phyloP scores from a whole-genome alignment of 2,797 vertebrate genomes.

The Crax fasciolata region DNA sequence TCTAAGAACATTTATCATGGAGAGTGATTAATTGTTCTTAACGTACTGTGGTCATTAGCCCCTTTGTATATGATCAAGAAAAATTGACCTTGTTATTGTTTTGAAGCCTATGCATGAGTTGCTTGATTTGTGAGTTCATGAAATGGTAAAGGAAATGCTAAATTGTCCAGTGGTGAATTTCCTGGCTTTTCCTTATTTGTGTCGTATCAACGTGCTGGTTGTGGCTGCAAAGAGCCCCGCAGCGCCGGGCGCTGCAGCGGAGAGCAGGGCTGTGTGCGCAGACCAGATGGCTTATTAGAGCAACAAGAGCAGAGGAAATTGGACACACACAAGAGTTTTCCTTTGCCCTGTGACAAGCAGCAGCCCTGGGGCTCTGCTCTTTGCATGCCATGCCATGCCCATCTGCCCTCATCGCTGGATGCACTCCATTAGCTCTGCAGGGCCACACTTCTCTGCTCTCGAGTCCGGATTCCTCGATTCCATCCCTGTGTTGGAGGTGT shows the following conservation, averaged over 20 bases:
- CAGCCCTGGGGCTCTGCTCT: conserved; percentile 48
- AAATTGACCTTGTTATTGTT: neutral
- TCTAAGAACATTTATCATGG: neutral
- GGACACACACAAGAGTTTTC: conserved; percentile 1
- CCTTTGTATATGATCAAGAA: neutral
- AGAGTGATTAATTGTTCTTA: neutral
- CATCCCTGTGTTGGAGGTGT: neutral
- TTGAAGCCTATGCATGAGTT: fast-evolving
- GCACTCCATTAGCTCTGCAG: neutral
- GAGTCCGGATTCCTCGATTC: neutral
- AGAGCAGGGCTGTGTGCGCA: neutral
- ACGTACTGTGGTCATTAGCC: neutral
- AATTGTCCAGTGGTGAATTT: neutral
- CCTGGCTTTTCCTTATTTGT: neutral
- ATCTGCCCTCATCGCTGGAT: fast-evolving
- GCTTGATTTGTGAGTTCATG: neutral
- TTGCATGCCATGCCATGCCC: neutral
- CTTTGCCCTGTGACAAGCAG: conserved; percentile 4
- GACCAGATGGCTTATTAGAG: conserved; percentile 68
- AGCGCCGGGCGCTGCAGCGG: neutral
- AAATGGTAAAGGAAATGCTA: fast-evolving
- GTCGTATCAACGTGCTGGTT: neutral
- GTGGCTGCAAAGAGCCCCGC: neutral
- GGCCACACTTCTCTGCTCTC: neutral
- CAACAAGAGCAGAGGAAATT: conserved; percentile 58